Base-by-base conservation (phyloP, 2,113 vertebrate genomes). In the Trogon surrucura region DNA sequence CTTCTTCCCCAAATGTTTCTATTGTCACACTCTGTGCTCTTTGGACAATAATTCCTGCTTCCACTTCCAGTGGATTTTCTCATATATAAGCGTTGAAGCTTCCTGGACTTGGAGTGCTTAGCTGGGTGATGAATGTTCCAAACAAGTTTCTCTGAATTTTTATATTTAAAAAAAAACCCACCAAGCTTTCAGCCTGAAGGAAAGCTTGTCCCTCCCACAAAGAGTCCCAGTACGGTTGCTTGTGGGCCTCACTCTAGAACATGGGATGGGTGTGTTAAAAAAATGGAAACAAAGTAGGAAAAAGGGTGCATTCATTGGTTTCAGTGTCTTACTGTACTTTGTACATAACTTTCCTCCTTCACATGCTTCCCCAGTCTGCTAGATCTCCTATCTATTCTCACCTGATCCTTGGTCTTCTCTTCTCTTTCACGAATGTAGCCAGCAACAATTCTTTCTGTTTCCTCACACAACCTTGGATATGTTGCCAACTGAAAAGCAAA, bases 371-470 rank as follows among this genome's bases (percentile, higher is more conserved):
- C 36, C 30, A 51, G 38, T 50, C 16, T 21, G 13, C 34, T 32
- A 44, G 10, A n/a, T 21, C 13, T 62, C 61, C 71, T 79, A 2
- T 34, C 38, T 72, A 60, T 48, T 75, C 96, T 97, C 74, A 99
- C 99, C 99, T 99, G 99, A 79, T 99, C 98, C 97, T 98, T 99
- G 74, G 99, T 99, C 97, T 97, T 98, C 77, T 98, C 98, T 97
- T 99, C 99, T 96, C 98, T 97, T 88, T 99, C 98, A 56, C 97
- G 98, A 93, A 99, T 99, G 94, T 99, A 98, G 78, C 98, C 96
- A n/a, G 98, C 98, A 92, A 99, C 98, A 67, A 99, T 99, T 91
- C 98, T 98, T 97, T 99, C 99, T 0, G 99, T 99, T 96, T 99
- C 99, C 78, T 99, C 98, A 77, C 98, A 98, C 34, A 99, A 97